A percentile compares a stretch with the other conserved stretches of the same genome.
Conservation (phyloP, 92 coral and sea anemone genomes). For the Siderastrea radians region DNA sequence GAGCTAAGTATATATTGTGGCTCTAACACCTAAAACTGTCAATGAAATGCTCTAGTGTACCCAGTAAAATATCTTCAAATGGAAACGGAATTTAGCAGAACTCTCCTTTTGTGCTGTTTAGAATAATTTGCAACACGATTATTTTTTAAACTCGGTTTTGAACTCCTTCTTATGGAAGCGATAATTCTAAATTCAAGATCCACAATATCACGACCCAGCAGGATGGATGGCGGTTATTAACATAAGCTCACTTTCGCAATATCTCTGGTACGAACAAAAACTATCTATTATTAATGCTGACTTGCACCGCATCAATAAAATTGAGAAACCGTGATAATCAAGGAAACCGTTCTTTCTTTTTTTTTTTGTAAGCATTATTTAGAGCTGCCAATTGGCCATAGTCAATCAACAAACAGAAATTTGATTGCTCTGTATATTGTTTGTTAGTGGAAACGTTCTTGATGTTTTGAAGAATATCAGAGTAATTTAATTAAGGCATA, state of each 20-base stretch:
- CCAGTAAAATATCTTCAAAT: too few species aligned
- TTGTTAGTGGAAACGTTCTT: not conserved
- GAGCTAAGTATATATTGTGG: not conserved
- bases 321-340: slow-evolving; percentile 1
- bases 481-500: slow-evolving; percentile 2
- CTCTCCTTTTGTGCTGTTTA: too few species aligned
- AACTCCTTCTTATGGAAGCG: not conserved
- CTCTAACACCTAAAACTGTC: too few species aligned
- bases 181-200: not conserved
- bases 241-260: not conserved
- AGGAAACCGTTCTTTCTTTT: not conserved
- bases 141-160: not conserved
- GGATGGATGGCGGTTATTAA: not conserved
- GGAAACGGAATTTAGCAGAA: too few species aligned
- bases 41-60: too few species aligned
- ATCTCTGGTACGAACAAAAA: slow-evolving; percentile 8
- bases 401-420: not conserved
- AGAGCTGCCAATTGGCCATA: not conserved
- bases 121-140: not conserved
- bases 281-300: slow-evolving; percentile 34
- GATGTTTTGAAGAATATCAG: not conserved
- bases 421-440: not conserved
- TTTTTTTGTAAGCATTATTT: not conserved
- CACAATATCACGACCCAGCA: slow-evolving; percentile 28
- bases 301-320: slow-evolving; percentile 18